A percentile compares a stretch with the other conserved stretches of the same genome.
Evolutionary conservation across 2,797 vertebrate species (phyloP).

Genomic region (Heteromormyrus szaboi): DNA sequence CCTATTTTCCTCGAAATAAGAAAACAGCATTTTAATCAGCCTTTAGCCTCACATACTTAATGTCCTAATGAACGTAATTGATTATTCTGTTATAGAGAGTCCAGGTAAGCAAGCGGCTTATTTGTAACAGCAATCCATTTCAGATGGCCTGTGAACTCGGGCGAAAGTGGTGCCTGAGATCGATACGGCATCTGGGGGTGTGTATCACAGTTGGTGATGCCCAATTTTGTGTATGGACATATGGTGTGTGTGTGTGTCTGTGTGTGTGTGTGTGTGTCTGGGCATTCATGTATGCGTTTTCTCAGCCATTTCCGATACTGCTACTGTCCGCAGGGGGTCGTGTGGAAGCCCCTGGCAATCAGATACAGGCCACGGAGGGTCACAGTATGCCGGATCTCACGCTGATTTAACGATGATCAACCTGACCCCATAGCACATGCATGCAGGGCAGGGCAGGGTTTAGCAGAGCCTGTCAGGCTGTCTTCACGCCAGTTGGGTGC

Average conservation of each 20-base stretch:
- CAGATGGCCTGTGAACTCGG: not conserved
- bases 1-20: not conserved
- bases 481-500: too few relatives aligned
- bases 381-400: not conserved
- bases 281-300: not conserved
- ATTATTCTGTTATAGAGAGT: not conserved
- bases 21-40: constrained; percentile 12
- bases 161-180: not conserved
- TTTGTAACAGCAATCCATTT: constrained; percentile 7
- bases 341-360: not conserved
- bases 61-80: constrained; percentile 6
- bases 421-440: not conserved
- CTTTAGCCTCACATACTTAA: constrained; percentile 3
- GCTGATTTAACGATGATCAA: not conserved
- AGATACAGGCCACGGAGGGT: not conserved
- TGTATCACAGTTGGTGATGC: not conserved
- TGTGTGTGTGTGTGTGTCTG: not conserved
- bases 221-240: not conserved
- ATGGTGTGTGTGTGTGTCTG: not conserved
- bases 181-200: not conserved
- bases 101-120: not conserved
- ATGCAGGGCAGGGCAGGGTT: not conserved
- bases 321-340: not conserved
- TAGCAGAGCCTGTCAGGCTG: not conserved
- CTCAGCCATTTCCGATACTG: not conserved